Evolutionary conservation across 1,140 invertebrate species (phyloP).

Genomic region (Prorops nasuta): DNA sequence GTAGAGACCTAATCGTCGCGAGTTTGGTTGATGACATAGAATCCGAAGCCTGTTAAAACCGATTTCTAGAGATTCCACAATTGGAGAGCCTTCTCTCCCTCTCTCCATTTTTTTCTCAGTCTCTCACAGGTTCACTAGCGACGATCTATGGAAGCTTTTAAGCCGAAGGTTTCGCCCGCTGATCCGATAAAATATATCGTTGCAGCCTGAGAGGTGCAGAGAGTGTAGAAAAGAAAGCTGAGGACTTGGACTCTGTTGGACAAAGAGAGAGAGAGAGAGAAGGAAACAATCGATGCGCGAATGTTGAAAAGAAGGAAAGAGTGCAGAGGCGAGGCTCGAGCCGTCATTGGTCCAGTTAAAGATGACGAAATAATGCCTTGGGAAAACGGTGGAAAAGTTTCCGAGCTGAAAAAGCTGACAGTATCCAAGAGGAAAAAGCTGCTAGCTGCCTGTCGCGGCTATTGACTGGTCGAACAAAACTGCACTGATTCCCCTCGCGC

Average conservation of each 20-base stretch:
- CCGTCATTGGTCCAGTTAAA: too few relatives aligned
- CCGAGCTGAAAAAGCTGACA: not conserved
- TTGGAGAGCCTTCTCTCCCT: too few relatives aligned
- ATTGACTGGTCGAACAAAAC: not conserved
- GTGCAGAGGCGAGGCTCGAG: not conserved
- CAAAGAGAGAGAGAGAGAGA: too few relatives aligned
- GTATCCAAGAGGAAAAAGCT: not conserved
- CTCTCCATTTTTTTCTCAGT: too few relatives aligned
- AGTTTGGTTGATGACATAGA: too few relatives aligned
- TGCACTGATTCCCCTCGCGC: not conserved
- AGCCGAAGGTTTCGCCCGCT: not conserved
- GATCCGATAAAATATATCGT: slow-evolving; percentile 1
- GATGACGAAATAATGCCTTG: not conserved
- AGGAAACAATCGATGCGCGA: too few relatives aligned
- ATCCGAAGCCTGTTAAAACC: not conserved
- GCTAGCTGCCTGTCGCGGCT: not conserved
- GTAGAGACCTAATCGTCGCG: too few relatives aligned
- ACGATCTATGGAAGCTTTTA: slow-evolving; percentile 5
- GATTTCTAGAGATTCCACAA: not conserved
- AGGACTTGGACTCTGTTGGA: too few relatives aligned
- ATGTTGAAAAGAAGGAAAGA: not conserved
- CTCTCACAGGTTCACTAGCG: too few relatives aligned
- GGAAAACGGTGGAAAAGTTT: not conserved
- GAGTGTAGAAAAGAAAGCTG: not conserved
- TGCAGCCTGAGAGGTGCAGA: not conserved